These are phyloP conservation scores for Cerastoderma edule DNA, from an alignment of 2,888 invertebrate species.

Conservation along the genomic window DNA sequence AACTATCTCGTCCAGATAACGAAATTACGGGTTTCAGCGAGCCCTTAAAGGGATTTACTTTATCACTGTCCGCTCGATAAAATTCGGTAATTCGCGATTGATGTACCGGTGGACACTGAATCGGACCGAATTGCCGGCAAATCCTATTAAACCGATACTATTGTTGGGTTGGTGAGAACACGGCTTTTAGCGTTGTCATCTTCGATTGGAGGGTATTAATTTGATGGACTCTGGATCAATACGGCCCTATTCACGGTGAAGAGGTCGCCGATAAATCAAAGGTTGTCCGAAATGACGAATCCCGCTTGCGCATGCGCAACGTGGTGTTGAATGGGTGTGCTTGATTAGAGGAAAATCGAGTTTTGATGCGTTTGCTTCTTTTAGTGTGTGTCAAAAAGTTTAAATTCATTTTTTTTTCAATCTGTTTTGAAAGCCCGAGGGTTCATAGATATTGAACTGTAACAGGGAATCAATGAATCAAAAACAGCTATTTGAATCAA, in stretches of 20 bases:
- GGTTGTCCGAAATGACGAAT: background rate
- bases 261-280: conserved; percentile 8
- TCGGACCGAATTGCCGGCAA: conserved; percentile 41
- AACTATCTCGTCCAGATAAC: conserved; percentile 37
- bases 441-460: too few species aligned
- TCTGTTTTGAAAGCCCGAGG: too few species aligned
- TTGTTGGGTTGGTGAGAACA: conserved; percentile 54
- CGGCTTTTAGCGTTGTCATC: conserved; percentile 4
- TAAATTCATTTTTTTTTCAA: too few species aligned
- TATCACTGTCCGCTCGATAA: conserved; percentile 38
- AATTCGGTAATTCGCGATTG: conserved; percentile 42
- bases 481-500: too few species aligned
- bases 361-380: too few species aligned
- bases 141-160: conserved; percentile 58
- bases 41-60: conserved; percentile 57
- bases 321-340: background rate
- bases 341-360: too few species aligned
- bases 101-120: conserved; percentile 34
- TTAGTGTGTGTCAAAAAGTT: too few species aligned
- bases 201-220: conserved; percentile 21
- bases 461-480: too few species aligned
- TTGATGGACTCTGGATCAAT: conserved; percentile 14
- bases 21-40: conserved; percentile 46
- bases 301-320: background rate
- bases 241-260: background rate